These are phyloP conservation scores for Ridgeia piscesae DNA, from an alignment of 1,140 invertebrate species.

Conservation along the genomic window DNA sequence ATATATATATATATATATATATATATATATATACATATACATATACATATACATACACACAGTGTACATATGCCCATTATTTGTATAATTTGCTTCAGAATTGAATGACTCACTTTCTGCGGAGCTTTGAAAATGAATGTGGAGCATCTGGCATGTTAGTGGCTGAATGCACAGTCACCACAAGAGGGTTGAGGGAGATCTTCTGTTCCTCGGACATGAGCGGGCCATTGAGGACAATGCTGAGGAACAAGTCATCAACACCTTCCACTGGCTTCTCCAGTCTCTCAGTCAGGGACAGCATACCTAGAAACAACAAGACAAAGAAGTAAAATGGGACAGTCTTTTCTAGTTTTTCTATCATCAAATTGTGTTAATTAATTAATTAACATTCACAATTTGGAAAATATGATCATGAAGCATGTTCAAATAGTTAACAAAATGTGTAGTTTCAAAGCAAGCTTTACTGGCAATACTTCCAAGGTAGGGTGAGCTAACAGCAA, in stretches of 20 bases:
- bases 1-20: not conserved
- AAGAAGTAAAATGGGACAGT: too few species aligned
- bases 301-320: slow-evolving; percentile 15
- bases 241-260: slow-evolving; percentile 51
- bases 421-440: too few species aligned
- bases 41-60: not conserved
- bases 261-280: slow-evolving; percentile 43
- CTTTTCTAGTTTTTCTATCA: too few species aligned
- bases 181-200: slow-evolving; percentile 51
- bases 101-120: slow-evolving; percentile 39
- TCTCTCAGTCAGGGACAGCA: slow-evolving; percentile 43
- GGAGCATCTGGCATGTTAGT: slow-evolving; percentile 50
- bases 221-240: slow-evolving; percentile 42
- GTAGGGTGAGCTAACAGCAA: too few species aligned
- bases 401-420: too few species aligned
- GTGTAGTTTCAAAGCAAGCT: too few species aligned
- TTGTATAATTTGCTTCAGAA: not conserved
- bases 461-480: too few species aligned
- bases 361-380: too few species aligned
- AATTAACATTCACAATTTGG: too few species aligned
- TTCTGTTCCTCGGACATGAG: slow-evolving; percentile 49
- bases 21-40: not conserved
- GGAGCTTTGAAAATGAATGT: slow-evolving; percentile 43
- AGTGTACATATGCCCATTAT: not conserved
- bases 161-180: slow-evolving; percentile 48